Conservation (phyloP, 1,140 invertebrate species). For the Lasaia peninsularis region DNA sequence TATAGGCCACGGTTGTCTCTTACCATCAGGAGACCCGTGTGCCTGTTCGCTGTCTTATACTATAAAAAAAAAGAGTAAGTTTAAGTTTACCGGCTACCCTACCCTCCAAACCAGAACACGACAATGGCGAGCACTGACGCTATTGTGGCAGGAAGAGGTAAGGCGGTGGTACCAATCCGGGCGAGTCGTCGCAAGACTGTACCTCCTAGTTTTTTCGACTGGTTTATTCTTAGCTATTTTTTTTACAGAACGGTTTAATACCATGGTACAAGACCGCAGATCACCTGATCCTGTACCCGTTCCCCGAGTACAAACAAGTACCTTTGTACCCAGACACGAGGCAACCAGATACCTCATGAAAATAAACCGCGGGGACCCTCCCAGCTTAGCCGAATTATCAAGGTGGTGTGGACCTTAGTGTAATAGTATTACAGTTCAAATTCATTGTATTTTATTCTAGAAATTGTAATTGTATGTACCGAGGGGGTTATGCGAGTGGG, state of each 20-base stretch:
- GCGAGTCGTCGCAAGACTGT: too few species aligned
- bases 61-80: too few species aligned
- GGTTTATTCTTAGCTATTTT: too few species aligned
- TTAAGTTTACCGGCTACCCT: too few species aligned
- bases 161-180: too few species aligned
- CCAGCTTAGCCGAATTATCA: constrained; percentile 8
- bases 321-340: constrained; percentile 40
- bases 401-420: constrained; percentile 6
- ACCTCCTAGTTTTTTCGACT: too few species aligned
- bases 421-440: constrained; percentile 6
- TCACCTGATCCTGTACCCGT: constrained; percentile 60
- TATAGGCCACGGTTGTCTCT: too few species aligned
- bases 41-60: too few species aligned
- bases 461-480: constrained; percentile 2
- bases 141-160: too few species aligned
- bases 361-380: background rate
- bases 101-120: too few species aligned
- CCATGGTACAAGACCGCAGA: constrained; percentile 68
- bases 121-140: too few species aligned
- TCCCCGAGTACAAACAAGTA: constrained; percentile 65
- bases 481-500: background rate
- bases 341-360: constrained; percentile 20
- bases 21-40: too few species aligned
- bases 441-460: constrained; percentile 8
- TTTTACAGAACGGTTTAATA: constrained; percentile 61